Evolutionary conservation across 2,888 invertebrate species (phyloP).

Genomic region (Notodonta dromedarius): DNA sequence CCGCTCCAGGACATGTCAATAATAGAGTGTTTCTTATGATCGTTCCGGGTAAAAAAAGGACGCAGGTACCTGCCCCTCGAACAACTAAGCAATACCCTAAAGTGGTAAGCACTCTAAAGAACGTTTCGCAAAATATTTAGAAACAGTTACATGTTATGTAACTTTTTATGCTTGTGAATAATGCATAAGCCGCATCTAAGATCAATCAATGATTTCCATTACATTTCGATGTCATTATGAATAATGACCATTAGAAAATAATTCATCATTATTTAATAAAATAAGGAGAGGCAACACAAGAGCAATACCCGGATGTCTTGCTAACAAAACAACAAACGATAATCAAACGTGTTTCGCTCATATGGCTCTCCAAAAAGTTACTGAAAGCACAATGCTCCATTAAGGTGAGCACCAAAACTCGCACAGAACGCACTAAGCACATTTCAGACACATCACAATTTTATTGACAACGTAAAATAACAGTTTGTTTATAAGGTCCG

Average conservation of each 20-base stretch:
- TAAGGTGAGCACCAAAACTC: conserved; percentile 58
- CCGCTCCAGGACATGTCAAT: conserved; percentile 32
- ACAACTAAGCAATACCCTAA: conserved; percentile 15
- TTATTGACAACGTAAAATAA: conserved; percentile 52
- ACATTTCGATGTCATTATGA: conserved; percentile 31
- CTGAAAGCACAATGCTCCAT: conserved; percentile 52
- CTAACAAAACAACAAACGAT: conserved; percentile 78
- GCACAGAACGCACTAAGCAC: conserved; percentile 52
- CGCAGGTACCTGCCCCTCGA: conserved; percentile 69
- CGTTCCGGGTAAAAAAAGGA: conserved; percentile 66
- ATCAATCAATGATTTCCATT: conserved; percentile 52
- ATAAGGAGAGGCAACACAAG: conserved; percentile 48
- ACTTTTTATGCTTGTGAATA: not conserved
- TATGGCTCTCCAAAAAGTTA: conserved; percentile 62
- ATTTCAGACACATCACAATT: conserved; percentile 63
- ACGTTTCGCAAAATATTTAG: not conserved
- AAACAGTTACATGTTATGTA: not conserved
- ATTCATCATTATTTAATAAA: conserved; percentile 39
- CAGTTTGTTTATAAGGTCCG: conserved; percentile 61
- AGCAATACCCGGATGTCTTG: conserved; percentile 75
- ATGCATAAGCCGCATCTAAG: conserved; percentile 17
- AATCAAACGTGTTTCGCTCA: conserved; percentile 76
- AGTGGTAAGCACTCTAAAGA: conserved; percentile 12
- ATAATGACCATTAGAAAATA: conserved; percentile 25
- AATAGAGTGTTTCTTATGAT: conserved; percentile 54